Percentiles rank a stretch among this genome's conserved stretches.
Conservation (phyloP, 2,113 vertebrate genomes). For the Vulpes lagopus region DNA sequence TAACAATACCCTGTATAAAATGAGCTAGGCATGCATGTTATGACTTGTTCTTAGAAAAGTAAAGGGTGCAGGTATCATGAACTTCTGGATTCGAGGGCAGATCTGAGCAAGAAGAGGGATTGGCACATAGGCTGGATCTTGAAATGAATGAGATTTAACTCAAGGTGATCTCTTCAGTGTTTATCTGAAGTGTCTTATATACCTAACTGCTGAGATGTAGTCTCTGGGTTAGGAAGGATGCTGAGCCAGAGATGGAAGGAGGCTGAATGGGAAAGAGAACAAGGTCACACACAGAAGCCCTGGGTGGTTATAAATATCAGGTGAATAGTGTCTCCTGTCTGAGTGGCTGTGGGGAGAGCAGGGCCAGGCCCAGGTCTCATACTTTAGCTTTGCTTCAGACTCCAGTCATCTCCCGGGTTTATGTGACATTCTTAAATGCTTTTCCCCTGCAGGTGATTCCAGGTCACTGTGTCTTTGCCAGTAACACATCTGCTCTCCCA, state of each 20-base stretch:
- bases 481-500: constrained; percentile 97
- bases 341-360: neutral
- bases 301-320: neutral
- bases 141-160: neutral
- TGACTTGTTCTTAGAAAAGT: neutral
- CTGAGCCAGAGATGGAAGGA: neutral
- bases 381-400: neutral
- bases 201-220: neutral
- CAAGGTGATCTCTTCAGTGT: neutral
- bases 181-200: neutral
- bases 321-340: neutral
- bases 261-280: neutral
- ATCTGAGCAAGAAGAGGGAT: neutral
- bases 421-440: neutral
- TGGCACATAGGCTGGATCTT: neutral
- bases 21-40: neutral
- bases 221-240: neutral
- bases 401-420: neutral
- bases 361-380: neutral
- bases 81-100: neutral
- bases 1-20: neutral
- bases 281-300: neutral
- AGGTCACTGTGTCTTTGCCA: constrained; percentile 96
- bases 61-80: neutral
- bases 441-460: constrained; percentile 89